Conservation (phyloP, 2,113 vertebrate species). For the Clarias macrocephalus region DNA sequence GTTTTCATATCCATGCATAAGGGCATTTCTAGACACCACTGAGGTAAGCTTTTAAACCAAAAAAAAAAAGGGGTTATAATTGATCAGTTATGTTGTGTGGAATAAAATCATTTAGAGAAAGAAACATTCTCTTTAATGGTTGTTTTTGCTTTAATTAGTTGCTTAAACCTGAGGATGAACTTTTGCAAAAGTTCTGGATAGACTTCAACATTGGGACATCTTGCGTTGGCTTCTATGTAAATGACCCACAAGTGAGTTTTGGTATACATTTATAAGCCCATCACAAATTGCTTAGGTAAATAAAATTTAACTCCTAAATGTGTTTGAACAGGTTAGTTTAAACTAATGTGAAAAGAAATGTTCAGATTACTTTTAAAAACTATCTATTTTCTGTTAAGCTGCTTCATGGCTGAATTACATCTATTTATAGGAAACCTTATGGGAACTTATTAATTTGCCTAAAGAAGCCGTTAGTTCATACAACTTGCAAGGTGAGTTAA, state of each 20-base stretch:
- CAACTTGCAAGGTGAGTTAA: slow-evolving; percentile 59
- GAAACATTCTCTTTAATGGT: background rate
- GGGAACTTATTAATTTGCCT: slow-evolving; percentile 79
- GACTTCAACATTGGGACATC: slow-evolving; percentile 85
- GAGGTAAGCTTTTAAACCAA: slow-evolving; percentile 72
- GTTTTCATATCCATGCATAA: slow-evolving; percentile 81
- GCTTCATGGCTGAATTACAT: background rate
- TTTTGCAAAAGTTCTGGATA: slow-evolving; percentile 88
- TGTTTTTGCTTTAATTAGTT: slow-evolving; percentile 67
- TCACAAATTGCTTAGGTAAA: background rate
- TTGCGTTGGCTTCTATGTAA: slow-evolving; percentile 85
- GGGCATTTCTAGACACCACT: slow-evolving; percentile 75
- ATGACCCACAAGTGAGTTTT: slow-evolving; percentile 75
- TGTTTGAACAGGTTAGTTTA: background rate
- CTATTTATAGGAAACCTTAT: slow-evolving; percentile 74
- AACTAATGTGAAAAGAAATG: background rate
- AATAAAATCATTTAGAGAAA: background rate
- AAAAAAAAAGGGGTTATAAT: background rate
- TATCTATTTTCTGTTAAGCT: background rate
- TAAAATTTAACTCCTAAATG: background rate
- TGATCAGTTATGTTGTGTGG: background rate
- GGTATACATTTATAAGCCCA: too few relatives aligned
- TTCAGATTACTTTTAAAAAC: background rate
- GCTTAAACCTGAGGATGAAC: slow-evolving; percentile 81
- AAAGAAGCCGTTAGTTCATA: slow-evolving; percentile 72